Evolutionary conservation across 1,140 invertebrate genomes (phyloP).

Genomic region (Carcinoscorpius rotundicauda): DNA sequence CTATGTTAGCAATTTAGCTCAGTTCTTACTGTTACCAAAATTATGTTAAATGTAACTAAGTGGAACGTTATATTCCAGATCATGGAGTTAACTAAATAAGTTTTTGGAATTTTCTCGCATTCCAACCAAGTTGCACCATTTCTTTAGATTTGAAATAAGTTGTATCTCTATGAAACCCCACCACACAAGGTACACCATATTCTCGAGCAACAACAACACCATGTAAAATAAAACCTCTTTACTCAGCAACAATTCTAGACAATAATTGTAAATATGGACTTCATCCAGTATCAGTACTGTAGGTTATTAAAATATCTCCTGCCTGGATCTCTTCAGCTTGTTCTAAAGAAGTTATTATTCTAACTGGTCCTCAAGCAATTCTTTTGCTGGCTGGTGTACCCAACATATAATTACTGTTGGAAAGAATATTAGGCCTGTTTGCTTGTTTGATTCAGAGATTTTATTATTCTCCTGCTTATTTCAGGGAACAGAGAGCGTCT

Average conservation of each 20-base stretch:
- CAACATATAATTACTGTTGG: slow-evolving; percentile 25
- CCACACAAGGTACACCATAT: slow-evolving; percentile 68
- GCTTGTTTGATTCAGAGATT: slow-evolving; percentile 30
- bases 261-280: too few relatives aligned
- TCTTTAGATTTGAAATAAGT: slow-evolving; percentile 14
- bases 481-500: slow-evolving; percentile 50
- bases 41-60: too few relatives aligned
- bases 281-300: too few relatives aligned
- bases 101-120: too few relatives aligned
- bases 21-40: too few relatives aligned
- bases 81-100: too few relatives aligned
- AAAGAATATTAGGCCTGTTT: not conserved
- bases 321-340: slow-evolving; percentile 29
- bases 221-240: too few relatives aligned
- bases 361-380: slow-evolving; percentile 47
- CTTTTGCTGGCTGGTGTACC: slow-evolving; percentile 60
- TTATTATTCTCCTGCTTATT: slow-evolving; percentile 40
- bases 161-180: slow-evolving; percentile 55
- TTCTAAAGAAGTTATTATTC: slow-evolving; percentile 45
- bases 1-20: too few relatives aligned
- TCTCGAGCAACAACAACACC: slow-evolving; percentile 66
- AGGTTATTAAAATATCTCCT: too few relatives aligned
- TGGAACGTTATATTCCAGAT: too few relatives aligned
- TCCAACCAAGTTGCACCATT: too few relatives aligned
- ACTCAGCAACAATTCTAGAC: too few relatives aligned